A percentile compares a stretch with the other conserved stretches of the same genome.
Evolutionary conservation across 2,888 invertebrate genomes (phyloP).

Genomic region (Petrolisthes manimaculis): DNA sequence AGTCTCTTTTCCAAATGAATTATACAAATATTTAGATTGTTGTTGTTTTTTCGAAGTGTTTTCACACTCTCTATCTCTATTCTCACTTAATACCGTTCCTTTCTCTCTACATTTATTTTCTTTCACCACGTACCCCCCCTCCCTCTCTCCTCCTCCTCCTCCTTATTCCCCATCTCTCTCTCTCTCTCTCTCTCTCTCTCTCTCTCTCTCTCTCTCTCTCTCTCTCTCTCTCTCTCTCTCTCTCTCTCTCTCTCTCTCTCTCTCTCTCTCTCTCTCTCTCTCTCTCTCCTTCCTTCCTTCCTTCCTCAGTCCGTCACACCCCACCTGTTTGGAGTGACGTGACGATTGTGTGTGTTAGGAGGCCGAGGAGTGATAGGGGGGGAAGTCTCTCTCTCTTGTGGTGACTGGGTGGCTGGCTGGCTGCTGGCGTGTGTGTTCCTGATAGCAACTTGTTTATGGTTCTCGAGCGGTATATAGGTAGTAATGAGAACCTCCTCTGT

Average conservation of each 20-base stretch:
- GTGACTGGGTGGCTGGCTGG: not conserved
- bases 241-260: constrained; percentile 22
- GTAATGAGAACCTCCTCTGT: not conserved
- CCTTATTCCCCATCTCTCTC: not conserved
- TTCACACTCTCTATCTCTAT: not conserved
- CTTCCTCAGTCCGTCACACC: not conserved
- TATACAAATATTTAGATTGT: too few relatives aligned
- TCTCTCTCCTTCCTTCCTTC: not conserved
- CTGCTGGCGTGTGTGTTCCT: not conserved
- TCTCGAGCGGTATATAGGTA: not conserved
- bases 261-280: constrained; percentile 1
- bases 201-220: constrained; percentile 26
- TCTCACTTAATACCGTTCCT: not conserved
- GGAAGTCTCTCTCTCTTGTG: not conserved
- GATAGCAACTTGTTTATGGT: not conserved
- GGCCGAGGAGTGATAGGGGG: not conserved
- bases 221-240: constrained; percentile 9
- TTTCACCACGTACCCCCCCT: not conserved
- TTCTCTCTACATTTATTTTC: not conserved
- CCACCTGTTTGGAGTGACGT: not conserved
- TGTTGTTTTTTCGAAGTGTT: not conserved
- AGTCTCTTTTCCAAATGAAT: not conserved
- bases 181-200: too few relatives aligned
- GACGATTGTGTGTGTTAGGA: constrained; percentile 13
- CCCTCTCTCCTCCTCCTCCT: constrained; percentile 11